Base-by-base conservation (phyloP, 2,888 invertebrate genomes). In the Stegana nigrithorax region DNA sequence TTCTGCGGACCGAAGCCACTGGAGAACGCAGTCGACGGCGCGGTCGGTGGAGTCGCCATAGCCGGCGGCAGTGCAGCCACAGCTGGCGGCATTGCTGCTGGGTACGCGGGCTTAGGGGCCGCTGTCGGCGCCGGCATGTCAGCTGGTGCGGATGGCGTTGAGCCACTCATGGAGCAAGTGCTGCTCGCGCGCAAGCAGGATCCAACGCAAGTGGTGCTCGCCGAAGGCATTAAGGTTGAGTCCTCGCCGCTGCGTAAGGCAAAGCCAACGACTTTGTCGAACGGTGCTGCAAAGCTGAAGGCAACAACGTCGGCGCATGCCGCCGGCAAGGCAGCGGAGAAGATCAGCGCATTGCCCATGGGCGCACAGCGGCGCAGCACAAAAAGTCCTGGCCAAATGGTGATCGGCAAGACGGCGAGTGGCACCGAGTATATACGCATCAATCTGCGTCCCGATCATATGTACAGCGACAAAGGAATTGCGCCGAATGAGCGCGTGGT, bases 1-100 rank as follows among this genome's bases (percentile, higher is more conserved):
- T 96, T 96, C 84, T 95, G 95, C 84, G 95, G 95, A 1, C 92
- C 91, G 56, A 94, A 93, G 79, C 92, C 93, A 0, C 86, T 90
- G 65, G 82, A 89, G 85, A 55, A 87, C 87, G 73, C 86, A 81
- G 85, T 86, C 1, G 89, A 87, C 55, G 89, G 85, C 3, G 87
- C 86, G 44, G 89, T 87, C 55, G 89, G 85, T 4, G 87, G 86
- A 44, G 87, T 86, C 66, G 67, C 66, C 0, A 66, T 27, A 0
- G 66, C 32, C 0, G 44, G 45, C 0, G 77, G 75, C 58, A 64
- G 66, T 53, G 75, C 72, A 36, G 72, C 77, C 0, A 75, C 70
- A 1, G 69, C 72, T 6, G 72, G 69, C 27, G 70, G 75, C n/a
- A n/a, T n/a, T n/a, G n/a, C n/a, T n/a, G n/a, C n/a, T n/a, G n/a